Evolutionary conservation across 2,113 vertebrate species (phyloP).

Genomic region (Platysternon megacephalum): DNA sequence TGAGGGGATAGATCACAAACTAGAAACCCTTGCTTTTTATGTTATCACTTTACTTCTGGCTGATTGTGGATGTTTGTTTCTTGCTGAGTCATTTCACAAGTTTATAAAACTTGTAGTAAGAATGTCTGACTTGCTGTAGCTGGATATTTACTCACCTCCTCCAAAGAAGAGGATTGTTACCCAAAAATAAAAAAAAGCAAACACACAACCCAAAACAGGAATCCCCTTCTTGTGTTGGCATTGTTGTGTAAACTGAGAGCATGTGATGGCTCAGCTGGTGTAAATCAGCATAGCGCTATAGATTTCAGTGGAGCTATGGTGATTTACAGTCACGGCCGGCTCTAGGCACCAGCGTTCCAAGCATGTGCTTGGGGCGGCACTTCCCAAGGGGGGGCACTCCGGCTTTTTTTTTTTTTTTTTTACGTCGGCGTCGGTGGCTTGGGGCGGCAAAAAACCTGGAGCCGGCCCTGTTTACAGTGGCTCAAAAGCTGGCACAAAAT

Average conservation of each 20-base stretch:
- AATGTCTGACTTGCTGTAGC: background rate
- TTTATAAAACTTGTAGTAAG: background rate
- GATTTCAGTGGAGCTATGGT: background rate
- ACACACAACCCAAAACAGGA: background rate
- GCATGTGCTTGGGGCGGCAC: too few relatives aligned
- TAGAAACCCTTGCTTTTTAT: rapidly evolving
- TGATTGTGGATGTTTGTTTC: background rate
- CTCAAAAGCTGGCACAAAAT: background rate
- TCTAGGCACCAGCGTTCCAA: too few relatives aligned
- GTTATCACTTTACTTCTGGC: background rate
- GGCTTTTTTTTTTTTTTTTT: too few relatives aligned
- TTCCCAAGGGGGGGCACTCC: too few relatives aligned
- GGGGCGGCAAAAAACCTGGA: too few relatives aligned
- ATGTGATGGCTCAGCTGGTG: background rate
- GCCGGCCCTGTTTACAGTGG: background rate
- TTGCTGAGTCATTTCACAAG: background rate
- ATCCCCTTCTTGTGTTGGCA: background rate
- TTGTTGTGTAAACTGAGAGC: background rate
- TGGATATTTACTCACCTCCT: background rate
- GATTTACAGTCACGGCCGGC: background rate
- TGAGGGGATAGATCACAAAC: background rate
- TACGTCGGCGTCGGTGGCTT: too few relatives aligned
- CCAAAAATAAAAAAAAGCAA: background rate
- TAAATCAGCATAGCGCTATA: background rate
- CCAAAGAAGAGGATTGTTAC: background rate